A percentile compares a stretch with the other conserved stretches of the same genome.
Conservation (phyloP, 2,113 vertebrate genomes). For the Cyprinodon variegatus region DNA sequence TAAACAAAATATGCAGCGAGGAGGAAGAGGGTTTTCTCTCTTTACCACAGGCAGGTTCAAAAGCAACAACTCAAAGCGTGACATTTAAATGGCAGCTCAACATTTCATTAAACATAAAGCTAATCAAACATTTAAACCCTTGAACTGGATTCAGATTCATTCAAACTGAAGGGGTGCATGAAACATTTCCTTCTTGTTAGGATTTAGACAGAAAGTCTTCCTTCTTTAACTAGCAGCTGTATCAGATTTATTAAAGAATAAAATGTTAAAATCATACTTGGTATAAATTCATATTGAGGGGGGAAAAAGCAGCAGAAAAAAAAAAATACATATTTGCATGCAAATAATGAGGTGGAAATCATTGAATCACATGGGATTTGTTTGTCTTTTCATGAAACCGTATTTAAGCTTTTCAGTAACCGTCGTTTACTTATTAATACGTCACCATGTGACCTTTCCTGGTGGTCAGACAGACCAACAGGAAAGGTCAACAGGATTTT, state of each 20-base stretch:
- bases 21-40: not conserved
- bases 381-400: too few relatives aligned
- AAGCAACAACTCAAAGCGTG: constrained; percentile 37
- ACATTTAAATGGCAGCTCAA: constrained; percentile 22
- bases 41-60: constrained; percentile 60
- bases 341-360: not conserved
- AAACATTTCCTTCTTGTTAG: not conserved
- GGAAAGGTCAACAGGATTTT: too few relatives aligned
- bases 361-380: too few relatives aligned
- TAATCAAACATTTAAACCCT: constrained; percentile 3
- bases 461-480: too few relatives aligned
- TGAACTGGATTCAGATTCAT: not conserved
- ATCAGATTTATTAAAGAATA: not conserved
- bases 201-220: not conserved
- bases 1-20: constrained; percentile 33
- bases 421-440: too few relatives aligned
- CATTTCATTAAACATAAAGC: constrained; percentile 1
- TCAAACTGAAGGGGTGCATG: not conserved
- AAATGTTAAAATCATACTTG: not conserved
- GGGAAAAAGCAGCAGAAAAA: too few relatives aligned
- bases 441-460: too few relatives aligned
- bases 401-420: too few relatives aligned
- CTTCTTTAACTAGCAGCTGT: not conserved
- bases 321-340: too few relatives aligned
- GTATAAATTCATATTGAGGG: too few relatives aligned